These are phyloP conservation scores for Ericerus pela DNA, from an alignment of 1,140 invertebrate genomes.

Conservation along the genomic window DNA sequence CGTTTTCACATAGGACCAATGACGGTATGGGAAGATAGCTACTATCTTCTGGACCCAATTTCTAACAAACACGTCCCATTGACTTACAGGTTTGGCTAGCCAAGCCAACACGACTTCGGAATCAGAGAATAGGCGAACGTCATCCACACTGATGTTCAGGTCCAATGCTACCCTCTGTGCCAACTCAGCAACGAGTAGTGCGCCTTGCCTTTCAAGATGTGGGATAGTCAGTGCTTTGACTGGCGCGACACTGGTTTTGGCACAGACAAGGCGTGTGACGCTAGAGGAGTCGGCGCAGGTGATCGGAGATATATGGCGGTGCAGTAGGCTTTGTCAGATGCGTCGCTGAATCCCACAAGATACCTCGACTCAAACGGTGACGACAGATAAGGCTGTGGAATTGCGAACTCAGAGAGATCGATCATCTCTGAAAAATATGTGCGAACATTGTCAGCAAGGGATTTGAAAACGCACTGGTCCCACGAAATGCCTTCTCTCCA, in stretches of 20 bases:
- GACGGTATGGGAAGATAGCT: slow-evolving; percentile 4
- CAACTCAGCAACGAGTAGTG: slow-evolving; percentile 23
- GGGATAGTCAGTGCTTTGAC: slow-evolving; percentile 28
- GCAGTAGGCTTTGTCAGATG: too few species aligned
- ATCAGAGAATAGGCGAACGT: slow-evolving; percentile 15
- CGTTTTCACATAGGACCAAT: slow-evolving; percentile 23
- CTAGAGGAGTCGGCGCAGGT: too few species aligned
- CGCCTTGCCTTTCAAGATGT: slow-evolving; percentile 29
- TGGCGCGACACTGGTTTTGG: slow-evolving; percentile 29
- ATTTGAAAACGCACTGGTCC: background rate
- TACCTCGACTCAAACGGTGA: too few species aligned
- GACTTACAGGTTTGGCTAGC: slow-evolving; percentile 14
- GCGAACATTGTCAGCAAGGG: slow-evolving; percentile 5
- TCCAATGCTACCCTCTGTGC: slow-evolving; percentile 19
- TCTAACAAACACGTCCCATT: slow-evolving; percentile 23
- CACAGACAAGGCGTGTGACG: slow-evolving; percentile 22
- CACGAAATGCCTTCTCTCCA: background rate
- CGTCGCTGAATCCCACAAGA: too few species aligned
- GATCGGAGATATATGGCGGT: too few species aligned
- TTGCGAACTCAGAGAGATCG: too few species aligned
- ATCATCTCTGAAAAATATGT: too few species aligned
- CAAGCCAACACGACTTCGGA: slow-evolving; percentile 20
- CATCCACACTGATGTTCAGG: background rate
- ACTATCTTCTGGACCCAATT: slow-evolving; percentile 26
- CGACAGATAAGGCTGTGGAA: too few species aligned